Percentiles rank a stretch among this genome's conserved stretches.
Evolutionary conservation across 2,113 vertebrate species (phyloP).

Genomic region (Hemiscyllium ocellatum): DNA sequence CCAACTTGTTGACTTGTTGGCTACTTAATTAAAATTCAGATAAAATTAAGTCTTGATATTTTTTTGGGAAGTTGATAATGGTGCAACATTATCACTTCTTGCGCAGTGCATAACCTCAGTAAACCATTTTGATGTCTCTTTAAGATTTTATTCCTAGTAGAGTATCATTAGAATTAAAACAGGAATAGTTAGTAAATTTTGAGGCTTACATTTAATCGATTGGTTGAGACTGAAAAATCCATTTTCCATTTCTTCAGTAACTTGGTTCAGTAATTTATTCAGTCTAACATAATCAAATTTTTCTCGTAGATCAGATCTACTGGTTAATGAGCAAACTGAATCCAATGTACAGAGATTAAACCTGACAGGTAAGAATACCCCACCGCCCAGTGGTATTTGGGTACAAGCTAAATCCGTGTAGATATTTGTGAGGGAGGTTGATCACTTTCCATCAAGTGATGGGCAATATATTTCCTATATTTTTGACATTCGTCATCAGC

Average conservation of each 20-base stretch:
- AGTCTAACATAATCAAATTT: not conserved
- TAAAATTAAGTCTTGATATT: not conserved
- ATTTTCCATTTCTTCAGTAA: not conserved
- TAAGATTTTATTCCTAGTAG: not conserved
- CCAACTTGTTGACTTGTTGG: not conserved
- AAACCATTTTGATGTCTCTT: not conserved
- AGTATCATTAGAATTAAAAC: too few relatives aligned
- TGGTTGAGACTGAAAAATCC: not conserved
- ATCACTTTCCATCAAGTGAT: not conserved
- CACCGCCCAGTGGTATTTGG: not conserved
- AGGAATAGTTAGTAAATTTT: not conserved
- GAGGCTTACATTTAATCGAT: not conserved
- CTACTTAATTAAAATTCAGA: not conserved
- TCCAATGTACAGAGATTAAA: slow-evolving; percentile 44
- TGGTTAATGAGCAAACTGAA: slow-evolving; percentile 47
- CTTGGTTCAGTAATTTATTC: not conserved
- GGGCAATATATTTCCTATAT: not conserved
- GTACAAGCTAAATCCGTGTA: not conserved
- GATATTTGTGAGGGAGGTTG: not conserved
- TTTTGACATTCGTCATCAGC: not conserved
- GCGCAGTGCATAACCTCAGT: not conserved
- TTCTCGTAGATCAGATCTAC: slow-evolving; percentile 58
- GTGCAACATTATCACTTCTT: too few relatives aligned
- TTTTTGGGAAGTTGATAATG: not conserved
- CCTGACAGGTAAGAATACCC: slow-evolving; percentile 49